Evolutionary conservation across 2,888 invertebrate genomes (phyloP), one percentile per base, ranked within the genome.

Genomic region (Tholera decimalis): DNA sequence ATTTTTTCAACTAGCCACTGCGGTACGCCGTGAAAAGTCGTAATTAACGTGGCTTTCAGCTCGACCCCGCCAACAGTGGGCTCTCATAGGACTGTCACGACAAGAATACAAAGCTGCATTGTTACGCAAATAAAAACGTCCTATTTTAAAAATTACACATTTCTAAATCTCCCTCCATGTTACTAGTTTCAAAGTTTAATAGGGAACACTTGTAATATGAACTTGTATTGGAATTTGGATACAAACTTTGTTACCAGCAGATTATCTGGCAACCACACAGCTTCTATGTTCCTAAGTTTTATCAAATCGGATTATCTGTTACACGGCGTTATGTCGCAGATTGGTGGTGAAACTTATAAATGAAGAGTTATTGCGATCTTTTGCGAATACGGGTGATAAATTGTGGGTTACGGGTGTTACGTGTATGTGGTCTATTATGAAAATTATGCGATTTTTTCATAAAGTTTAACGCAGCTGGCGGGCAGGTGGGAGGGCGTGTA

Each of bases 21-120:
- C 69, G 70, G 80, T 79, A 82, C 78, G 80, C 83, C 74, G 82
- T 87, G 85, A 87, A 89, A 89, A 88, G 85, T 89, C 84, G 86
- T 91, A 92, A 92, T 93, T 92, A 92, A 91, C 89, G 88, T 88
- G 88, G 88, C 88, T 89, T 90, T 89, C 88, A 88, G 79, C 79
- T 81, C 86, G 83, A 79, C 79, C 76, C 66, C 73, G 80, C 83
- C 79, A 80, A 83, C 81, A 80, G 84, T 62, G 80, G 80, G 77
- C 90, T 87, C 89, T 89, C 88, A 86, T 83, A 87, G 87, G 83
- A 90, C 88, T 88, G 87, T 89, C 85, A 83, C 77, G 80, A 82
- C 81, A 84, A 83, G 82, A 85, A 82, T 82, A 84, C 85, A 84
- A 82, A 89, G 85, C 88, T 84, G 71, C 62, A 86, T 87, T 88